A percentile compares a stretch with the other conserved stretches of the same genome.
Evolutionary conservation across 2,797 vertebrate genomes (phyloP).

Genomic region (Pipistrellus pygmaeus): DNA sequence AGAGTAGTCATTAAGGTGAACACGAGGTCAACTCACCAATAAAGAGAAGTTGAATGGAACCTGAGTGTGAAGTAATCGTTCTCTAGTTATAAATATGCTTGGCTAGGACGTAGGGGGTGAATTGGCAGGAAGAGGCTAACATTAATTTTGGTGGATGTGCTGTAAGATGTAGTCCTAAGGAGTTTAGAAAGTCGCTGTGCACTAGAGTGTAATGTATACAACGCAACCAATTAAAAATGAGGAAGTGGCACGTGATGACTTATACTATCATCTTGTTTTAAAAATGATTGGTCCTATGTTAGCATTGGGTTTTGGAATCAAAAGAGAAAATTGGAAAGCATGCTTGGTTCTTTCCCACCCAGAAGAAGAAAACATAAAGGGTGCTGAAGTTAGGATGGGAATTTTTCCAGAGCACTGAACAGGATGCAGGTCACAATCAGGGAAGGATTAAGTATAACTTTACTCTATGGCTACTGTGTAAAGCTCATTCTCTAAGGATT

Average conservation of each 20-base stretch:
- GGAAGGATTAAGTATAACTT: not conserved
- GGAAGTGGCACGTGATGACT: not conserved
- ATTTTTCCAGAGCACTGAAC: not conserved
- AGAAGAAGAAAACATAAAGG: constrained; percentile 14
- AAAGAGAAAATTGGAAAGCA: not conserved
- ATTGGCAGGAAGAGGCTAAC: not conserved
- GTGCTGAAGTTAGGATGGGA: not conserved
- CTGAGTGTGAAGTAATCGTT: not conserved
- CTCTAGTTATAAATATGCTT: constrained; percentile 39
- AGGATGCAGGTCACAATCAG: not conserved
- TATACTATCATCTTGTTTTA: not conserved
- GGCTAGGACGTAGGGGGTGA: not conserved
- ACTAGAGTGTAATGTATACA: not conserved
- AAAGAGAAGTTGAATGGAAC: constrained; percentile 55
- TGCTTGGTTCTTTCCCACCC: not conserved
- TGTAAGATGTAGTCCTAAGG: not conserved
- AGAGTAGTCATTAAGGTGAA: not conserved
- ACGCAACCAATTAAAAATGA: not conserved
- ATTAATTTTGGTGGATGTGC: not conserved
- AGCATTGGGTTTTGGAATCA: not conserved
- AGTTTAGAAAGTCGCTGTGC: not conserved
- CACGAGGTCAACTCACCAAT: not conserved
- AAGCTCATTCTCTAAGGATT: not conserved
- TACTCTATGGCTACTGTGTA: not conserved
- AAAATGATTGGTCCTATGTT: not conserved